Evolutionary conservation across 2,888 invertebrate species (phyloP).

Genomic region (Cheiracanthium punctorium): DNA sequence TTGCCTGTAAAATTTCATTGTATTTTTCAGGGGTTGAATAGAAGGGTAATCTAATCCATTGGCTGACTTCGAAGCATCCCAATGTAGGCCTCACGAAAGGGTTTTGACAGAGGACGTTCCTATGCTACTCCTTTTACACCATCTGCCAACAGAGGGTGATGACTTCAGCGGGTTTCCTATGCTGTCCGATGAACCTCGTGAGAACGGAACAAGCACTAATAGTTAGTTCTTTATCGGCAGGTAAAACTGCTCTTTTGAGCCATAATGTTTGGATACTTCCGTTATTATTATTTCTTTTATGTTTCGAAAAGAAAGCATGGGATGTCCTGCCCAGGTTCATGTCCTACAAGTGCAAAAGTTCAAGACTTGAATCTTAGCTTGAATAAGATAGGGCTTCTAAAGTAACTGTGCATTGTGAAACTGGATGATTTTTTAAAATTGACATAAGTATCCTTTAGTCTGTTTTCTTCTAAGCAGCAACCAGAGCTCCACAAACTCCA

Average conservation of each 20-base stretch:
- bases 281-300: not conserved
- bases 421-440: too few species aligned
- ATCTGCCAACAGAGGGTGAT: conserved; percentile 43
- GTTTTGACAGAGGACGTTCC: conserved; percentile 58
- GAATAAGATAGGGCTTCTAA: too few species aligned
- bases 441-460: too few species aligned
- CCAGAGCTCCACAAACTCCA: too few species aligned
- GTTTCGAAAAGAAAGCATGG: not conserved
- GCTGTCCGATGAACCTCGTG: conserved; percentile 60
- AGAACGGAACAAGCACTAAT: conserved; percentile 29
- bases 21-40: not conserved
- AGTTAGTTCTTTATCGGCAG: not conserved
- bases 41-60: conserved; percentile 21
- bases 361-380: too few species aligned
- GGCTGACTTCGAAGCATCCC: not conserved
- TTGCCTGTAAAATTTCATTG: conserved; percentile 4
- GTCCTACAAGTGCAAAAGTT: too few species aligned
- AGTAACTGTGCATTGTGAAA: too few species aligned
- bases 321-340: not conserved
- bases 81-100: conserved; percentile 24
- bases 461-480: too few species aligned
- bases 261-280: not conserved
- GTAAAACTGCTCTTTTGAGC: not conserved
- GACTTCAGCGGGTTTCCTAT: conserved; percentile 38
- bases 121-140: conserved; percentile 38